A percentile compares a stretch with the other conserved stretches of the same genome.
These are phyloP conservation scores for Microplitis deprimator DNA, from an alignment of 2,888 invertebrate species.

Conservation along the genomic window DNA sequence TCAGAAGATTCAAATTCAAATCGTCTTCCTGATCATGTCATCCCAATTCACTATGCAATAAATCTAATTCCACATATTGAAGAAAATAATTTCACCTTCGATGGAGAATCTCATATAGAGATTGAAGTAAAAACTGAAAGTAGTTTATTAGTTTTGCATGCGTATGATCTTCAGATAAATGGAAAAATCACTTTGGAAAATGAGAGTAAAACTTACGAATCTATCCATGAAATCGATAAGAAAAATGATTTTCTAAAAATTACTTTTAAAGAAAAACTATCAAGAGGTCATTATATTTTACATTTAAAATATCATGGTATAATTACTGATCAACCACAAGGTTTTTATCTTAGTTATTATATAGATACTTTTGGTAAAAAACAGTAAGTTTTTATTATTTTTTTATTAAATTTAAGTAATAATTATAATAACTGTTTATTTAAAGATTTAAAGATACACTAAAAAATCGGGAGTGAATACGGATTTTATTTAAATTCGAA, in stretches of 20 bases:
- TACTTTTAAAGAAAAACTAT: rapidly evolving
- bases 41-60: conserved; percentile 73
- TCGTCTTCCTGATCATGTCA: conserved; percentile 73
- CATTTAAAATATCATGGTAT: conserved; percentile 73
- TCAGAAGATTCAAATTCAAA: conserved; percentile 48
- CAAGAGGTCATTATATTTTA: conserved; percentile 69
- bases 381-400: conserved; percentile 51
- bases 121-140: neutral
- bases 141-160: conserved; percentile 41
- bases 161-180: conserved; percentile 39
- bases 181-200: neutral
- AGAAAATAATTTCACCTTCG: conserved; percentile 50
- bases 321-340: conserved; percentile 76
- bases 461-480: no score
- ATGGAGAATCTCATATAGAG: conserved; percentile 28
- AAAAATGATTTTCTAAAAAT: conserved; percentile 41
- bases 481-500: no score
- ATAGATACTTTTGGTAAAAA: conserved; percentile 68
- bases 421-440: neutral
- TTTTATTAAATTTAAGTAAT: neutral
- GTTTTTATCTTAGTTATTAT: conserved; percentile 81
- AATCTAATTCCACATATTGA: conserved; percentile 71
- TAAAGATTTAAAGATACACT: neutral
- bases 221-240: neutral
- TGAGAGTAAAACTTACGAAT: neutral